A percentile compares a stretch with the other conserved stretches of the same genome.
phyloP scores from a whole-genome alignment of 92 coral and sea anemone species.

The Paramuricea clavata region DNA sequence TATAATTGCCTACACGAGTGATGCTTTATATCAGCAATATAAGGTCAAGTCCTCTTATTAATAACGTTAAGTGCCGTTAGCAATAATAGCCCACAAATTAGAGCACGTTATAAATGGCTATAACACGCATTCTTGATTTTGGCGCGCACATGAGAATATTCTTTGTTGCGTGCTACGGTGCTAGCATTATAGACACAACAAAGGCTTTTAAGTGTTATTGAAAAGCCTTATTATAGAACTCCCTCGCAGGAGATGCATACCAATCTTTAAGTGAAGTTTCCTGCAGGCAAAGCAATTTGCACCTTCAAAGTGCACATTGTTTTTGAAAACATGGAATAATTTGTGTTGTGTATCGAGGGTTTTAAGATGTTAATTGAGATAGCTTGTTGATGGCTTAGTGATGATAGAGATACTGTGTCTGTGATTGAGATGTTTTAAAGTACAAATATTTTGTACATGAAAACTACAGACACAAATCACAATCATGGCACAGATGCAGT shows the following conservation, averaged over 20 bases:
- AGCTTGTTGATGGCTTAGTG: not conserved
- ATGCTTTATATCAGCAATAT: not conserved
- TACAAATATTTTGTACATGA: not conserved
- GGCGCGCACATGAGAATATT: not conserved
- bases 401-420: not conserved
- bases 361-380: not conserved
- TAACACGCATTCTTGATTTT: not conserved
- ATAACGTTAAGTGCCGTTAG: not conserved
- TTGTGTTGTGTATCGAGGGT: not conserved
- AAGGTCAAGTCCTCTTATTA: constrained; percentile 13
- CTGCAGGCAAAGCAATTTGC: constrained; percentile 20
- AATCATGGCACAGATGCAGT: too few species aligned
- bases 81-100: constrained; percentile 6
- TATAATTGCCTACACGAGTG: constrained; percentile 22
- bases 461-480: too few species aligned
- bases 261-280: constrained; percentile 2
- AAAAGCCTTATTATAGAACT: not conserved
- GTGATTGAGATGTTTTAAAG: not conserved
- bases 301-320: constrained; percentile 9
- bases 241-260: not conserved
- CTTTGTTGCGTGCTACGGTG: constrained; percentile 13
- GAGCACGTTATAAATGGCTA: not conserved
- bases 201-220: not conserved
- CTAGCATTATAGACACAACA: not conserved
- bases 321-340: not conserved